Evolutionary conservation across 1,140 invertebrate species (phyloP).

Genomic region (Medauroidea extradentata): DNA sequence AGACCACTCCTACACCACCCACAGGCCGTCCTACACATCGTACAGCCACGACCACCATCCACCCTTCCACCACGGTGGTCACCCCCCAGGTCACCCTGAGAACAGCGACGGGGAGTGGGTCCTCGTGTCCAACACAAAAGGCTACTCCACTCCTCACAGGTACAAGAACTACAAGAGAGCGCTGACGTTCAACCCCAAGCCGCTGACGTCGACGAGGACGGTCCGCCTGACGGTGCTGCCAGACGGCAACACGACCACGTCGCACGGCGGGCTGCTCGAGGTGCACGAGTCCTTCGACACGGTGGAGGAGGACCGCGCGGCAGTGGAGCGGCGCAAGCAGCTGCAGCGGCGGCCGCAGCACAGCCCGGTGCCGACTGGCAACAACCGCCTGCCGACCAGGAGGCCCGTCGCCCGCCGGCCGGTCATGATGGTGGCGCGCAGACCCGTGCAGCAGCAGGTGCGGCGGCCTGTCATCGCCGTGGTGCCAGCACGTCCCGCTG

Average conservation of each 20-base stretch:
- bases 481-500: neutral
- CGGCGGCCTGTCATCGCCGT: neutral
- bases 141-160: conserved; percentile 52
- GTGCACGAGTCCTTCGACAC: conserved; percentile 64
- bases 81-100: conserved; percentile 51
- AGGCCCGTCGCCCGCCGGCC: neutral
- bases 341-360: neutral
- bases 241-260: conserved; percentile 59
- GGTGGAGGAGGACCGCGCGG: conserved; percentile 53
- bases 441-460: neutral
- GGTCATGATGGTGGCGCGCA: too few relatives aligned
- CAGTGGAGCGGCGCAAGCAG: neutral
- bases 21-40: neutral
- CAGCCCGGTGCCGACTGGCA: neutral
- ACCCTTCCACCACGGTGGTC: conserved; percentile 16
- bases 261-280: conserved; percentile 68
- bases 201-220: conserved; percentile 13
- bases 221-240: conserved; percentile 68
- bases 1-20: neutral
- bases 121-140: conserved; percentile 68
- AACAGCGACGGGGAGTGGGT: conserved; percentile 70
- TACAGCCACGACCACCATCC: neutral
- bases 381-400: neutral
- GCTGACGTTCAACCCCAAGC: conserved; percentile 38
- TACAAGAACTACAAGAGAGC: conserved; percentile 41